These are phyloP conservation scores for Ceryle rudis DNA, from an alignment of 2,797 vertebrate genomes.

Conservation along the genomic window DNA sequence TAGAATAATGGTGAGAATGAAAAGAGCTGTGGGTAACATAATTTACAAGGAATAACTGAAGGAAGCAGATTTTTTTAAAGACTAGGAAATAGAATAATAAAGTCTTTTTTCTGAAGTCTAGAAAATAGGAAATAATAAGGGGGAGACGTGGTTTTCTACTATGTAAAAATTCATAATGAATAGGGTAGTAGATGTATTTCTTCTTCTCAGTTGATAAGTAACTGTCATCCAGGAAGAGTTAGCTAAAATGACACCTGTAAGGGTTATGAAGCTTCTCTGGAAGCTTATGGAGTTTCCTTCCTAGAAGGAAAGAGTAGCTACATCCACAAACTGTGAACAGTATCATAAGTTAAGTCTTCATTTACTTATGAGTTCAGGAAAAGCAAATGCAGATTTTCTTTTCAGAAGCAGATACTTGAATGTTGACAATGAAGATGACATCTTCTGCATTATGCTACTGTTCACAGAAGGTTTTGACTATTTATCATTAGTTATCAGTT, in stretches of 20 bases:
- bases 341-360: not conserved
- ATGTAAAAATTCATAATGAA: not conserved
- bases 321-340: not conserved
- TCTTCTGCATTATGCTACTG: not conserved
- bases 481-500: not conserved
- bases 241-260: not conserved
- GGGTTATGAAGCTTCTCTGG: not conserved
- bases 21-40: not conserved
- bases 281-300: not conserved
- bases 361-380: not conserved
- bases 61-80: not conserved
- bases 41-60: not conserved
- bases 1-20: not conserved
- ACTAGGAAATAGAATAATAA: not conserved
- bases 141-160: not conserved
- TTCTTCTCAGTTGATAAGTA: not conserved
- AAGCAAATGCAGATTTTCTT: not conserved
- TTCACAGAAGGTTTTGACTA: not conserved
- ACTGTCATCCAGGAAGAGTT: not conserved
- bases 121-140: not conserved
- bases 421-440: not conserved
- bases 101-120: not conserved
- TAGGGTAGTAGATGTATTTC: fast-evolving
- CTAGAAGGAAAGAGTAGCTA: not conserved
- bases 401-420: not conserved